These are phyloP conservation scores for Tinea pellionella DNA, from an alignment of 2,888 invertebrate species.

Conservation along the genomic window DNA sequence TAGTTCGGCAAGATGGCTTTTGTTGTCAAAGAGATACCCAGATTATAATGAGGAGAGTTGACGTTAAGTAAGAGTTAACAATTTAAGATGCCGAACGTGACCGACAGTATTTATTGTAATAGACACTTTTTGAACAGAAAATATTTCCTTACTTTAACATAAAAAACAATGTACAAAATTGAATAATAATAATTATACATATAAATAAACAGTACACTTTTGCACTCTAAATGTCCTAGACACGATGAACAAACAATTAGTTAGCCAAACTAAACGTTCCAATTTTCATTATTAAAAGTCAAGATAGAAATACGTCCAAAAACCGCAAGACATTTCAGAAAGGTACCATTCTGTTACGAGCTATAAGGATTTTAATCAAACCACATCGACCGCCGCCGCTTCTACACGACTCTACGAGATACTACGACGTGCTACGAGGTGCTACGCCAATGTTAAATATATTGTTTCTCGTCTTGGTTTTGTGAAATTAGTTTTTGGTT, in stretches of 20 bases:
- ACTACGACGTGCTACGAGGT: background rate
- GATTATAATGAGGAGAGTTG: background rate
- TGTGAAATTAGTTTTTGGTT: background rate
- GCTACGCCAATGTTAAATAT: background rate
- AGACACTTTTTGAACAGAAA: too few relatives aligned
- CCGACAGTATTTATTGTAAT: background rate
- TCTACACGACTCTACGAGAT: background rate
- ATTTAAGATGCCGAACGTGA: background rate
- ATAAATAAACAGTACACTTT: too few relatives aligned
- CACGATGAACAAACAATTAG: too few relatives aligned
- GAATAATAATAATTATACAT: too few relatives aligned
- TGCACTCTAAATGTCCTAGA: too few relatives aligned
- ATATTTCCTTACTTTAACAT: too few relatives aligned
- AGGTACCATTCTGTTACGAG: background rate
- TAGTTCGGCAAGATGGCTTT: background rate
- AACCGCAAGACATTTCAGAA: background rate
- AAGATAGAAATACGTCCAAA: background rate
- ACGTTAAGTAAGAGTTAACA: background rate
- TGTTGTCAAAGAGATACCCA: background rate
- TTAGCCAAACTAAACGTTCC: background rate
- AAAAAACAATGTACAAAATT: too few relatives aligned
- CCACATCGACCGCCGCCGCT: background rate
- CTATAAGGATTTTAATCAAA: slow-evolving; percentile 5
- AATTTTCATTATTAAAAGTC: background rate
- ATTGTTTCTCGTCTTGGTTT: background rate